Evolutionary conservation across 1,140 invertebrate genomes (phyloP).

Genomic region (Trigoniulus corallinus): DNA sequence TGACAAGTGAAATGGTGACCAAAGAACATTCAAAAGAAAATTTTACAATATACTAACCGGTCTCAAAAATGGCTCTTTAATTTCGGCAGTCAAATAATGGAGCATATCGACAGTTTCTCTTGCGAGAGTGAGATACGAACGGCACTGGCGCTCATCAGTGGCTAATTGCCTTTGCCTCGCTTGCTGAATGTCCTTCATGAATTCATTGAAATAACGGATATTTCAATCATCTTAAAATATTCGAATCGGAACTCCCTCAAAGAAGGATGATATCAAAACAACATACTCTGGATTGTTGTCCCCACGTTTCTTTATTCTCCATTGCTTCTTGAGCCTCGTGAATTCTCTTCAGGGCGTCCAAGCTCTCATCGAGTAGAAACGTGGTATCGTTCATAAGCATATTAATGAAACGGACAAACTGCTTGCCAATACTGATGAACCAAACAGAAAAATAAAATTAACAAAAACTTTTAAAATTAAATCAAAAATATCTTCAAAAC

Average conservation of each 20-base stretch:
- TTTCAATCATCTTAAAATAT: neutral
- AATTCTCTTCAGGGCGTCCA: slow-evolving; percentile 85
- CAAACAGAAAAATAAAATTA: slow-evolving; percentile 12
- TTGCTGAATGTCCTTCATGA: slow-evolving; percentile 48
- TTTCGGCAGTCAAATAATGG: slow-evolving; percentile 86
- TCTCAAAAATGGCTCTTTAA: slow-evolving; percentile 81
- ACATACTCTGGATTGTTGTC: slow-evolving; percentile 18
- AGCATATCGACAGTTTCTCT: slow-evolving; percentile 97
- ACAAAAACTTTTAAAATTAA: neutral
- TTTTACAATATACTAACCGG: slow-evolving; percentile 43
- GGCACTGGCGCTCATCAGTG: slow-evolving; percentile 83
- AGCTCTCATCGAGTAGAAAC: slow-evolving; percentile 88
- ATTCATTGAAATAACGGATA: neutral
- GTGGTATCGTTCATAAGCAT: slow-evolving; percentile 99
- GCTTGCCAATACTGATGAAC: slow-evolving; percentile 47
- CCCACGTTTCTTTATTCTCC: slow-evolving; percentile 47
- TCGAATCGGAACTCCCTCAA: too few species aligned
- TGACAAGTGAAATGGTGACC: neutral
- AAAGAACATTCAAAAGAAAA: neutral
- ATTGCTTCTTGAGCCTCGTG: slow-evolving; percentile 87
- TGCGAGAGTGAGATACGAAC: slow-evolving; percentile 85
- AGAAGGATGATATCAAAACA: neutral
- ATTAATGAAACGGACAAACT: slow-evolving; percentile 96
- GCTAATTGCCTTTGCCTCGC: slow-evolving; percentile 55
- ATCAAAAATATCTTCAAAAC: slow-evolving; percentile 8